Evolutionary conservation across 2,888 invertebrate genomes (phyloP), one percentile per base, ranked within the genome.

Genomic region (Acleris sparsana): DNA sequence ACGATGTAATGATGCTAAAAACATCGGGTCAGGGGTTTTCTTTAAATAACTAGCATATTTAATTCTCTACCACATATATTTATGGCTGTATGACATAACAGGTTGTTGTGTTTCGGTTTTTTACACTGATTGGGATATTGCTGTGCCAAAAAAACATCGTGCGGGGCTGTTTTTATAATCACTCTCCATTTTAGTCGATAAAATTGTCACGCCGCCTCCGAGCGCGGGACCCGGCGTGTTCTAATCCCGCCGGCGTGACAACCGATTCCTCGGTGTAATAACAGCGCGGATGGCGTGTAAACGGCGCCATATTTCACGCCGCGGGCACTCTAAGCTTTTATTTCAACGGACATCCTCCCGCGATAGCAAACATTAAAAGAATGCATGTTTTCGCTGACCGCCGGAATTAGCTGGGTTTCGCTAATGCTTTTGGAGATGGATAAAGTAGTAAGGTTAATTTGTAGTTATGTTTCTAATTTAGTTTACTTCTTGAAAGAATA

Each of bases 221-320:
- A 39, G 9, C 33, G n/a, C 16, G 43, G 5, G 6, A 20, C 55
- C 55, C 33, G 11, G 43, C 43, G 39, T 22, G 20, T 55, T 39
- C 55, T 55, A 43, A 55, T 55, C 55, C 18, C 55, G 44, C 39
- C 13, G 6, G 57, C 29, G 57, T 29, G 57, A 57, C 57, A 57
- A 48, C 43, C 57, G 57, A 57, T 57, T 46, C 57, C 44, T 56
- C 53, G 13, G 39, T 46, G 46, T 46, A 46, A 46, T 51, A 18
- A 59, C 33, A 16, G 16, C 13, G 22, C 13, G 69, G 64, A 72
- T 73, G 70, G 71, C 71, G 74, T 75, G 75, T 71, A 73, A 75
- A 75, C 72, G 72, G 71, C 33, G 66, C 70, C 49, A 73, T 76
- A 71, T 57, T 72, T 75, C 74, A 75, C 71, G 17, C 71, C 20